Evolutionary conservation across 2,888 invertebrate species (phyloP).

Genomic region (Metopia argyrocephala): DNA sequence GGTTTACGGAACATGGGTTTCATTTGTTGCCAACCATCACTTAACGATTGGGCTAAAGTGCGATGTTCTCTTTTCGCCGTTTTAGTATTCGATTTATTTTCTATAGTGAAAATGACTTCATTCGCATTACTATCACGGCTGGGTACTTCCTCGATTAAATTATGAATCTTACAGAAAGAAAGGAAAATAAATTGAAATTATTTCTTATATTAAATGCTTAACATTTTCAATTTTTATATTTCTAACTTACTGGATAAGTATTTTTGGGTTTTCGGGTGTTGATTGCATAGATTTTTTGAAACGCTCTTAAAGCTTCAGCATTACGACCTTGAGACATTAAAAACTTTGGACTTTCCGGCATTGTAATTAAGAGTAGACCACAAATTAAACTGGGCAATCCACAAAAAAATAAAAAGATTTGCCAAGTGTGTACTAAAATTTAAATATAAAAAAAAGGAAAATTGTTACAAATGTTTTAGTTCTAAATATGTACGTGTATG

Average conservation of each 20-base stretch:
- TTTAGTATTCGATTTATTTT: constrained; percentile 62
- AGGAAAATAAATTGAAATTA: background rate
- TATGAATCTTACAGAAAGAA: constrained; percentile 68
- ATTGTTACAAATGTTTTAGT: too few relatives aligned
- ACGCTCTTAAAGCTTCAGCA: constrained; percentile 71
- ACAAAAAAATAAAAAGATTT: constrained; percentile 80
- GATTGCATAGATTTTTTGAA: constrained; percentile 81
- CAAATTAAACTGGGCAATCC: constrained; percentile 84
- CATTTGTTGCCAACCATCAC: constrained; percentile 82
- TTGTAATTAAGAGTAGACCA: constrained; percentile 79
- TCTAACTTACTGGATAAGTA: constrained; percentile 82
- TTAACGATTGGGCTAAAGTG: constrained; percentile 74
- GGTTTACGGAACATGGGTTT: constrained; percentile 84
- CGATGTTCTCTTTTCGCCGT: constrained; percentile 57
- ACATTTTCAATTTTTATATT: background rate
- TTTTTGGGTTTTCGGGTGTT: constrained; percentile 83
- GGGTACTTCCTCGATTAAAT: constrained; percentile 71
- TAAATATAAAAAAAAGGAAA: background rate
- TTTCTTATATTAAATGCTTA: too few relatives aligned
- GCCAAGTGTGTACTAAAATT: constrained; percentile 72
- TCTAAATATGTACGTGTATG: too few relatives aligned
- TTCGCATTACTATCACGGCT: constrained; percentile 66
- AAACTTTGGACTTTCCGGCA: constrained; percentile 79
- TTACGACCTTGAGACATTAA: constrained; percentile 75
- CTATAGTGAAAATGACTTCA: constrained; percentile 70